Percentiles rank a stretch among this genome's conserved stretches.
These are phyloP conservation scores for Mohoua ochrocephala DNA, from an alignment of 2,113 vertebrate genomes.

Conservation along the genomic window DNA sequence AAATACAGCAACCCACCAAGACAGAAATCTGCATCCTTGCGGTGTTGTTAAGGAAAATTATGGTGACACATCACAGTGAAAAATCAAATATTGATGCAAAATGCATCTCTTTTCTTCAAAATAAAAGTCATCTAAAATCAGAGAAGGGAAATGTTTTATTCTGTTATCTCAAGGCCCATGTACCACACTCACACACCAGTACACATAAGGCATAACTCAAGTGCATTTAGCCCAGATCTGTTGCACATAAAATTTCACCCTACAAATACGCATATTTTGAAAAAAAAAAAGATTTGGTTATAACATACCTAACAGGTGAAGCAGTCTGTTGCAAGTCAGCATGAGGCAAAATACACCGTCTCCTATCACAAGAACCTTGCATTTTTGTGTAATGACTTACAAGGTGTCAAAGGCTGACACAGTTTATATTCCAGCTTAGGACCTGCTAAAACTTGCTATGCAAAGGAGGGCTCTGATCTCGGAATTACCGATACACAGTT, in stretches of 20 bases:
- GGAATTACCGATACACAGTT: not conserved
- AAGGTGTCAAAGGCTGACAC: not conserved
- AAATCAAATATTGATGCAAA: constrained; percentile 24
- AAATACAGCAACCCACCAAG: not conserved
- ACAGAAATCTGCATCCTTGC: not conserved
- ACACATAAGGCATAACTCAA: not conserved
- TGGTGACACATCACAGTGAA: not conserved
- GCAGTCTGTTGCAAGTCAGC: not conserved
- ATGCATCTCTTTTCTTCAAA: not conserved
- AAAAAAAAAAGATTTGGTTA: not conserved
- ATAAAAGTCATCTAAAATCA: not conserved
- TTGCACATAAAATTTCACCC: not conserved
- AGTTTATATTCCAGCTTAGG: not conserved
- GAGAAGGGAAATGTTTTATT: not conserved
- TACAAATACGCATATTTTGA: not conserved
- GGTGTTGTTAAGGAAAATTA: not conserved
- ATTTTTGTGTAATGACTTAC: not conserved
- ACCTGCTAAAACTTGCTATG: not conserved
- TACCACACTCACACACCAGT: not conserved
- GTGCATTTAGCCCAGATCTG: not conserved
- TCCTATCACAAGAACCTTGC: not conserved
- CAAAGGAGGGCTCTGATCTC: not conserved
- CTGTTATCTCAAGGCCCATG: not conserved
- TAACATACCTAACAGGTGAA: not conserved
- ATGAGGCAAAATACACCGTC: not conserved